Percentiles rank a stretch among this genome's conserved stretches.
These are phyloP conservation scores for Ursus arctos DNA, from an alignment of 2,113 vertebrate species.

Conservation along the genomic window DNA sequence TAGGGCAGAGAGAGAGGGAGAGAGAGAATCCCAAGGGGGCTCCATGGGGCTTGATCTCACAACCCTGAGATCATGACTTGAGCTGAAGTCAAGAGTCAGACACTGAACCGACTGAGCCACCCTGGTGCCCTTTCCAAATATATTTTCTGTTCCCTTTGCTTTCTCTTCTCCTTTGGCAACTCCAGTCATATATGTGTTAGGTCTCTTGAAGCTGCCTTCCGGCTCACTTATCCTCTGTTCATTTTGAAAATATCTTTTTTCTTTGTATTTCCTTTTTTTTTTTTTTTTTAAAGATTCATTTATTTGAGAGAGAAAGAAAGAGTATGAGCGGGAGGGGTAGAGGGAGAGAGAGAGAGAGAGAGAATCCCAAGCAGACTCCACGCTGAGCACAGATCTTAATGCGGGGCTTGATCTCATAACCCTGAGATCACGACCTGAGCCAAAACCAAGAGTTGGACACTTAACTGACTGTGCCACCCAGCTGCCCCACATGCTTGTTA, in stretches of 20 bases:
- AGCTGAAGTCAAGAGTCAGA: background rate
- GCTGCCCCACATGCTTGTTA: background rate
- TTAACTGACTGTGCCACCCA: background rate
- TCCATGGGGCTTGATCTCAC: background rate
- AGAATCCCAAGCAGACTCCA: background rate
- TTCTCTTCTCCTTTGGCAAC: background rate
- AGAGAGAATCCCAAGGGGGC: background rate
- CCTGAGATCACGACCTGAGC: background rate
- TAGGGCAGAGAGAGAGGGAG: background rate
- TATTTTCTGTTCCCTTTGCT: background rate
- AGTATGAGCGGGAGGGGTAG: background rate
- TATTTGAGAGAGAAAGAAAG: background rate
- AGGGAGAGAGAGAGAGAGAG: background rate
- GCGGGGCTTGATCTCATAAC: background rate
- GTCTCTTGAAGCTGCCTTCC: background rate
- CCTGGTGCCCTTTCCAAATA: background rate
- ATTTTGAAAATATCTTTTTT: constrained; percentile 17
- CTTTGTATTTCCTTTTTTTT: background rate
- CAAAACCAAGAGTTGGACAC: background rate
- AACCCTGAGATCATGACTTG: background rate
- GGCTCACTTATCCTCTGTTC: background rate
- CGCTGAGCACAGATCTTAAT: background rate
- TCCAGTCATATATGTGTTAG: background rate
- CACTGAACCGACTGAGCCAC: background rate
- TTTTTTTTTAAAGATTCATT: background rate